Evolutionary conservation across 2,888 invertebrate species (phyloP), one percentile per base, ranked within the genome.

Genomic region (Ophion slaviceki): DNA sequence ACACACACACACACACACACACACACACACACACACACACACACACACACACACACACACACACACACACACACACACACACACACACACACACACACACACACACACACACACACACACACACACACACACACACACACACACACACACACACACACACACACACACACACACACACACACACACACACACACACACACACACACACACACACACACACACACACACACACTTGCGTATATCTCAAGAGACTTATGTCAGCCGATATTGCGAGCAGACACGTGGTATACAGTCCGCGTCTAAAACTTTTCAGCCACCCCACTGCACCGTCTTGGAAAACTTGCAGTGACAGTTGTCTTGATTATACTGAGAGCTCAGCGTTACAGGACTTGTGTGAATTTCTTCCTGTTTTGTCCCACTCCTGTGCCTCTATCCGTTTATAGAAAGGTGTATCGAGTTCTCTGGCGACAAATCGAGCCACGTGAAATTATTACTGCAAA

Each of bases 291-390:
- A 45, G 0, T 14, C 72, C 40, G 82, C 20, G 67, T 74, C 47
- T 74, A 68, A 68, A 80, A 77, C 67, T 70, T 82, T 82, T 85
- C 28, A 76, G 70, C 24, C 75, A 36, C 59, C 57, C 59, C 68
- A 36, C 53, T n/a, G 40, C 66, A 57, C 70, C 77, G 45, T 72
- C 61, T 75, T 57, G 82, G 75, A 85, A 82, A 85, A 75, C 79
- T 75, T 20, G 78, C 6, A 62, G 20, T 32, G 68, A 72, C 61
- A 24, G 40, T 72, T 66, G 80, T 40, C 47, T 11, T 8, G 67
- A 80, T 68, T 70, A 77, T 86, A 85, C 86, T 72, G 80, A 68
- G 85, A 85, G 85, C 85, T 86, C 80, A 85, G 80, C 86, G 85
- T 82, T 86, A 53, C 80, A 59, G 67, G 71, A 40, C 82, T 24